Percentiles rank a stretch among this genome's conserved stretches.
Conservation (phyloP, 2,797 vertebrate species). For the Molossus alvarezi region DNA sequence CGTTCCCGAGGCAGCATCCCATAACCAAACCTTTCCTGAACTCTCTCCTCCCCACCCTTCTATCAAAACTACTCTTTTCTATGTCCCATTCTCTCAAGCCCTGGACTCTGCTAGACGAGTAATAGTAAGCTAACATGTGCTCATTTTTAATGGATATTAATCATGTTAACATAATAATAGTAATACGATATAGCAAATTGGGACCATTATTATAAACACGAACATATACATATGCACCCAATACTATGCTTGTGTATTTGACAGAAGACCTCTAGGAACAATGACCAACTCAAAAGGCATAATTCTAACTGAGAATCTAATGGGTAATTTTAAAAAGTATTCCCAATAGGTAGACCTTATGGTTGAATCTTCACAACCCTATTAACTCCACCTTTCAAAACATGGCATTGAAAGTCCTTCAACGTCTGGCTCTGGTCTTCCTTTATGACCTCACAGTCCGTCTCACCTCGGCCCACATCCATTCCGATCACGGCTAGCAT, state of each 20-base stretch:
- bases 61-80: conserved; percentile 20
- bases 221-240: background rate
- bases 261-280: conserved; percentile 20
- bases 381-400: background rate
- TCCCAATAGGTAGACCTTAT: background rate
- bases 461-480: background rate
- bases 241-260: background rate
- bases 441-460: background rate
- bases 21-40: conserved; percentile 39
- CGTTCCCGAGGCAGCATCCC: background rate
- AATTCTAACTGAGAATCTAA: conserved; percentile 3
- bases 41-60: background rate
- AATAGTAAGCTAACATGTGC: background rate
- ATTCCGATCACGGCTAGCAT: background rate
- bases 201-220: background rate
- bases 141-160: conserved; percentile 28
- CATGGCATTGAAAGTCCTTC: background rate
- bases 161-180: background rate
- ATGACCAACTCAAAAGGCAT: conserved; percentile 4
- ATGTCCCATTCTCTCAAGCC: background rate
- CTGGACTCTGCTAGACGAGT: conserved; percentile 12
- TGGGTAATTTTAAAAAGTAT: background rate
- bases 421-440: background rate
- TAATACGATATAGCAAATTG: background rate
- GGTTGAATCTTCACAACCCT: background rate